Percentiles rank a stretch among this genome's conserved stretches.
phyloP scores from a whole-genome alignment of 1,140 invertebrate genomes.

The Alviniconcha marisindica region DNA sequence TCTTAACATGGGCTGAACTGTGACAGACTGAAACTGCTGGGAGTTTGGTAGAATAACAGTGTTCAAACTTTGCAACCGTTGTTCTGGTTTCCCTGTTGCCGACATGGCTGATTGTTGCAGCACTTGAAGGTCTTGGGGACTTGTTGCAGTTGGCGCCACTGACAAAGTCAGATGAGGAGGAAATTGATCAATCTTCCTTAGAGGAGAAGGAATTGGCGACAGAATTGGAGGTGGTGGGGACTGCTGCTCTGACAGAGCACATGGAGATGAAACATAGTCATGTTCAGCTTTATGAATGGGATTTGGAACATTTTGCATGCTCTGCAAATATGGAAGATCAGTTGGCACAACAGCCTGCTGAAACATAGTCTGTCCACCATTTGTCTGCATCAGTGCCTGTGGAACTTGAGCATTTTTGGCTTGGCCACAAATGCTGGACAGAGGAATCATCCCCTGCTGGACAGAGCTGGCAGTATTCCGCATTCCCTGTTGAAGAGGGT shows the following conservation, averaged over 20 bases:
- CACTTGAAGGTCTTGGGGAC: neutral
- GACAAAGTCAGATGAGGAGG: slow-evolving; percentile 2
- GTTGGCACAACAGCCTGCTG: neutral
- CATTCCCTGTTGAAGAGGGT: neutral
- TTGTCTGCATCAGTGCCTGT: neutral
- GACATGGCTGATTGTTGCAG: neutral
- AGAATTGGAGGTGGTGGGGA: slow-evolving; percentile 32
- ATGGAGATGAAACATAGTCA: neutral
- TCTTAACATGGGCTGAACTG: no score
- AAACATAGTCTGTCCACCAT: neutral
- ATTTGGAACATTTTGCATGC: no score
- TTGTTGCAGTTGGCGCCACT: neutral
- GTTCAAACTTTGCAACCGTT: no score
- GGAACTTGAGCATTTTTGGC: no score
- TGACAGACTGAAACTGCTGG: no score
- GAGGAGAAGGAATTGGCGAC: slow-evolving; percentile 25
- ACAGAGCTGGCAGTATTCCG: neutral
- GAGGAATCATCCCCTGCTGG: neutral
- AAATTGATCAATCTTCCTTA: slow-evolving; percentile 2
- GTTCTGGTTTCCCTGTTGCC: neutral
- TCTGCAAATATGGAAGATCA: neutral
- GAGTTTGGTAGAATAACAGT: no score
- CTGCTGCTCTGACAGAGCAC: neutral
- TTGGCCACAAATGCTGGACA: no score
- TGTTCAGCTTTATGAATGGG: neutral